These are phyloP conservation scores for Plutomurus gul DNA, from an alignment of 1,140 invertebrate species.

Conservation along the genomic window DNA sequence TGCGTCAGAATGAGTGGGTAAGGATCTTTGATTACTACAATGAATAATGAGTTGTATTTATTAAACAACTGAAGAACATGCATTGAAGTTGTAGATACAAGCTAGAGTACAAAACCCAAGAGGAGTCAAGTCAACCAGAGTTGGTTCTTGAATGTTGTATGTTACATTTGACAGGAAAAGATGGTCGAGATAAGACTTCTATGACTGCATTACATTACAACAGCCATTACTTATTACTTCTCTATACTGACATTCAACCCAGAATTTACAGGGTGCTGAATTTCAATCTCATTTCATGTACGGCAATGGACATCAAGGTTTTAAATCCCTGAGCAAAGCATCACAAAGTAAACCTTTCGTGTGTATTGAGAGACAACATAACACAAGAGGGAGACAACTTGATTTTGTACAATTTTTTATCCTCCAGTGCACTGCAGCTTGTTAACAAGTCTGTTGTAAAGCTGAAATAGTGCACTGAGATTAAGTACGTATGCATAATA, in stretches of 20 bases:
- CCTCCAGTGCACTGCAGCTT: not conserved
- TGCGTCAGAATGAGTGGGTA: too few species aligned
- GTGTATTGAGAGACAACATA: not conserved
- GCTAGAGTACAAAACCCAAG: constrained; percentile 3
- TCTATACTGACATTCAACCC: constrained; percentile 18
- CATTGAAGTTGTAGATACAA: constrained; percentile 18
- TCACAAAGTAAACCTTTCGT: constrained; percentile 1
- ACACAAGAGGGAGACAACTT: constrained; percentile 26
- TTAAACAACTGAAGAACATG: not conserved
- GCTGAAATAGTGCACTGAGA: too few species aligned
- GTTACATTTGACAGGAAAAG: constrained; percentile 27
- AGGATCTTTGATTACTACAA: constrained; percentile 5
- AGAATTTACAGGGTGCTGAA: not conserved
- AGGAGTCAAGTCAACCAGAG: constrained; percentile 5
- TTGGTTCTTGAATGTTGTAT: constrained; percentile 22
- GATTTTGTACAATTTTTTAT: constrained; percentile 23
- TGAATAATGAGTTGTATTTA: constrained; percentile 10
- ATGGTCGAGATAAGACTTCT: constrained; percentile 13
- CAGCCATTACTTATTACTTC: constrained; percentile 24
- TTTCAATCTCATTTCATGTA: not conserved
- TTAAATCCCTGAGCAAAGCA: not conserved
- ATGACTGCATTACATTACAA: constrained; percentile 29
- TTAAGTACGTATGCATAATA: too few species aligned
- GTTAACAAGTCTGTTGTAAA: constrained; percentile 2
- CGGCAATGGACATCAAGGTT: not conserved